A percentile compares a stretch with the other conserved stretches of the same genome.
Conservation (phyloP, 1,140 invertebrate genomes). For the Pseudomyrmex gracilis region DNA sequence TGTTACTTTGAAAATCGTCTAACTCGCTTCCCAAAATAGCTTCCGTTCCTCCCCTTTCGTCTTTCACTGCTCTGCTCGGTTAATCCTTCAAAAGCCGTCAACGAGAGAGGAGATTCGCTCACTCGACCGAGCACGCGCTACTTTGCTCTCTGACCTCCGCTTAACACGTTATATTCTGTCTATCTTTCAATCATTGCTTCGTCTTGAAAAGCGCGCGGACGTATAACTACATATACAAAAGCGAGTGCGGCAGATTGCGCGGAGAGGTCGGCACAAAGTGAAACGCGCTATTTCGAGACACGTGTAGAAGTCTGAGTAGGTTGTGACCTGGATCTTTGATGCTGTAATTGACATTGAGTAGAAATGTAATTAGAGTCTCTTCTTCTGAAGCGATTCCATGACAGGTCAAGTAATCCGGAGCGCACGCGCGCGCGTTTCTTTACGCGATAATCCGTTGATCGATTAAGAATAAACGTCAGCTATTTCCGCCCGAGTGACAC, state of each 20-base stretch:
- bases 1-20: constrained; percentile 28
- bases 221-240: constrained; percentile 18
- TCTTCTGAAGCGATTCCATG: constrained; percentile 35
- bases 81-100: constrained; percentile 35
- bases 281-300: constrained; percentile 10
- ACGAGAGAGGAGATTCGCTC: constrained; percentile 12
- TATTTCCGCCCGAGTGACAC: constrained; percentile 10
- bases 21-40: background rate
- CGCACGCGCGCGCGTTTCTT: background rate
- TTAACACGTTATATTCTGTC: background rate
- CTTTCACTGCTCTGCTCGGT: background rate
- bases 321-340: constrained; percentile 66
- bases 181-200: constrained; percentile 21
- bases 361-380: constrained; percentile 68
- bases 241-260: constrained; percentile 63
- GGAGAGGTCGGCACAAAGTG: constrained; percentile 64
- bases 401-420: constrained; percentile 21
- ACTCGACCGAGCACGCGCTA: constrained; percentile 2
- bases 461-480: constrained; percentile 25
- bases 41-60: too few relatives aligned
- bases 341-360: constrained; percentile 63
- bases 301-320: constrained; percentile 40
- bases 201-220: constrained; percentile 12
- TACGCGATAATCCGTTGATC: constrained; percentile 22
- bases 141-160: too few relatives aligned